A percentile compares a stretch with the other conserved stretches of the same genome.
These are phyloP conservation scores for Cheilosia variabilis DNA, from an alignment of 2,888 invertebrate genomes.

Conservation along the genomic window DNA sequence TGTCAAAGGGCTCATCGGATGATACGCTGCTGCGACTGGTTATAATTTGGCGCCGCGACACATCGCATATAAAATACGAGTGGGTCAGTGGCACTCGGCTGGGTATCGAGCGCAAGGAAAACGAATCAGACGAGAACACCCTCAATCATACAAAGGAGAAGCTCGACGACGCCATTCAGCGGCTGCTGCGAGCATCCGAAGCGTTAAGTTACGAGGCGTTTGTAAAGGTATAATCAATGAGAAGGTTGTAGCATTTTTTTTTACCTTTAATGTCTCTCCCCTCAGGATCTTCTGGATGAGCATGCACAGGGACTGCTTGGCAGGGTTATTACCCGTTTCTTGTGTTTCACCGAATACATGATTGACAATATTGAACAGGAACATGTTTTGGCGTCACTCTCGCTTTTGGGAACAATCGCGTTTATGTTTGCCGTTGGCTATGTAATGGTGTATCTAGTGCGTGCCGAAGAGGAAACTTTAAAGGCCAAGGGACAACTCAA, in stretches of 20 bases:
- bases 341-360: conserved; percentile 89
- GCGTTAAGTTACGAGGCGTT: conserved; percentile 91
- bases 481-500: conserved; percentile 80
- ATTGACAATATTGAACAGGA: conserved; percentile 90
- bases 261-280: not conserved
- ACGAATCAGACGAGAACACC: conserved; percentile 83
- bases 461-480: conserved; percentile 82
- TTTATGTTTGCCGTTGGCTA: conserved; percentile 92
- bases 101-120: conserved; percentile 80
- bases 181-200: conserved; percentile 89
- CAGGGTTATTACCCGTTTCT: conserved; percentile 87
- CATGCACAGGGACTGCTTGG: conserved; percentile 90
- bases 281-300: conserved; percentile 90
- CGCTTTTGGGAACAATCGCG: conserved; percentile 90
- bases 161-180: conserved; percentile 89
- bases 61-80: conserved; percentile 94
- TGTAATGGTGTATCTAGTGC: conserved; percentile 92
- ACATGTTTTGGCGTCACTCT: conserved; percentile 91
- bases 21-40: conserved; percentile 91
- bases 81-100: conserved; percentile 87
- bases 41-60: conserved; percentile 95
- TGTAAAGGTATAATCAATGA: conserved; percentile 86
- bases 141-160: conserved; percentile 90
- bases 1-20: conserved; percentile 85
- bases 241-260: not conserved